These are phyloP conservation scores for Platichthys stellatus DNA, from an alignment of 2,113 vertebrate species.

Conservation along the genomic window DNA sequence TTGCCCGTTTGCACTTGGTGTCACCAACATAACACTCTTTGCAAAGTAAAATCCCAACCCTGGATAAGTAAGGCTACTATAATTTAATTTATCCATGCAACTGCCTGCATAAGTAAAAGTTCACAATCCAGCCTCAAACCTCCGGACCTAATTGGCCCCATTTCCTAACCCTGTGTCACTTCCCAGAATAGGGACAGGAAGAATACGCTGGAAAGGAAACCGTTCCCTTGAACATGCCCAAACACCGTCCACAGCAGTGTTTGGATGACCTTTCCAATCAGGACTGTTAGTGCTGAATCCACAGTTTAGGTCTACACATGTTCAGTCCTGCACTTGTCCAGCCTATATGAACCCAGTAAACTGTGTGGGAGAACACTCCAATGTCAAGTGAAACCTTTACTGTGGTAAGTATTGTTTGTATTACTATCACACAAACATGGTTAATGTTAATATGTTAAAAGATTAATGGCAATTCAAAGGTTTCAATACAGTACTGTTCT, in stretches of 20 bases:
- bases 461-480: too few relatives aligned
- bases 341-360: background rate
- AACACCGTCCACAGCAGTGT: slow-evolving; percentile 57
- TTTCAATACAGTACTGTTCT: too few relatives aligned
- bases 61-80: background rate
- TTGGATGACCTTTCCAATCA: slow-evolving; percentile 60
- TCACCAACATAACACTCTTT: background rate
- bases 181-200: slow-evolving; percentile 67
- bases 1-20: background rate
- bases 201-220: slow-evolving; percentile 63
- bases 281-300: slow-evolving; percentile 61
- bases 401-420: background rate
- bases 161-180: slow-evolving; percentile 71
- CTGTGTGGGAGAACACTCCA: background rate
- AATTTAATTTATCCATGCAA: background rate
- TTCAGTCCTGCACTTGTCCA: slow-evolving; percentile 12
- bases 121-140: background rate
- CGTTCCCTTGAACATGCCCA: slow-evolving; percentile 43
- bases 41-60: background rate
- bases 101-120: background rate
- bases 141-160: slow-evolving; percentile 21
- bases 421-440: too few relatives aligned
- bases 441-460: too few relatives aligned
- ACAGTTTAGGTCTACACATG: slow-evolving; percentile 52
- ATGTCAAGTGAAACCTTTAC: background rate